These are phyloP conservation scores for Isotomurus palustris DNA, from an alignment of 2,888 invertebrate genomes.

Conservation along the genomic window DNA sequence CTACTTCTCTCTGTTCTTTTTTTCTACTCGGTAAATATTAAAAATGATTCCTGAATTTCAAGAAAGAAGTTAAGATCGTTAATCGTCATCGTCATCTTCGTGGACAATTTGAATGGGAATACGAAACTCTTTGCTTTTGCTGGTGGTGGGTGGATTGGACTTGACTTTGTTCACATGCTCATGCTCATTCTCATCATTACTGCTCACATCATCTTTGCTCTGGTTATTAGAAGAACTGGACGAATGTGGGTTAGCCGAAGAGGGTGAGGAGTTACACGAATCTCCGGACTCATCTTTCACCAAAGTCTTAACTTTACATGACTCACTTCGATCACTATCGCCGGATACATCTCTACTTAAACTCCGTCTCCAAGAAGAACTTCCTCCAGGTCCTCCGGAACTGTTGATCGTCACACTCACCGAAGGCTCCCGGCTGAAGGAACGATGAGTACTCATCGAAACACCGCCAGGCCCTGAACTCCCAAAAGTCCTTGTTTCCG, in stretches of 20 bases:
- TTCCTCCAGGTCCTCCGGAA: conserved; percentile 30
- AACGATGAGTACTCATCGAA: conserved; percentile 20
- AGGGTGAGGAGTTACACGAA: conserved; percentile 6
- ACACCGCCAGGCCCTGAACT: conserved; percentile 14
- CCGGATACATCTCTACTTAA: conserved; percentile 62
- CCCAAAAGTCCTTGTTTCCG: conserved; percentile 33
- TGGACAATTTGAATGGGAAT: conserved; percentile 23
- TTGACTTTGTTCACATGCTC: not conserved
- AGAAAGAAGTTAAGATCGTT: no score
- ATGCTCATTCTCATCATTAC: not conserved
- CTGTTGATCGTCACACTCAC: conserved; percentile 47
- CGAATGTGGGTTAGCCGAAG: conserved; percentile 8
- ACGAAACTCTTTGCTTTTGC: conserved; percentile 17
- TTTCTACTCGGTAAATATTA: not conserved
- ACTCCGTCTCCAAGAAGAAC: conserved; percentile 60
- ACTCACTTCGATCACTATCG: conserved; percentile 58
- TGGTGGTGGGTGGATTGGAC: not conserved
- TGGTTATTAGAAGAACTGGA: conserved; percentile 1
- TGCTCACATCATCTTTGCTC: not conserved
- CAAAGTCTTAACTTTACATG: not conserved
- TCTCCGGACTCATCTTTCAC: conserved; percentile 6
- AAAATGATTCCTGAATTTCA: no score
- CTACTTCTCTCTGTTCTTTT: not conserved
- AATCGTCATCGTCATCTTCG: conserved; percentile 13
- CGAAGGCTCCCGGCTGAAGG: conserved; percentile 51